Percentiles rank a stretch among this genome's conserved stretches.
Evolutionary conservation across 30 jellyfish, hydroid and myxozoan species (phyloP).

Genomic region (Cassiopea andromeda): DNA sequence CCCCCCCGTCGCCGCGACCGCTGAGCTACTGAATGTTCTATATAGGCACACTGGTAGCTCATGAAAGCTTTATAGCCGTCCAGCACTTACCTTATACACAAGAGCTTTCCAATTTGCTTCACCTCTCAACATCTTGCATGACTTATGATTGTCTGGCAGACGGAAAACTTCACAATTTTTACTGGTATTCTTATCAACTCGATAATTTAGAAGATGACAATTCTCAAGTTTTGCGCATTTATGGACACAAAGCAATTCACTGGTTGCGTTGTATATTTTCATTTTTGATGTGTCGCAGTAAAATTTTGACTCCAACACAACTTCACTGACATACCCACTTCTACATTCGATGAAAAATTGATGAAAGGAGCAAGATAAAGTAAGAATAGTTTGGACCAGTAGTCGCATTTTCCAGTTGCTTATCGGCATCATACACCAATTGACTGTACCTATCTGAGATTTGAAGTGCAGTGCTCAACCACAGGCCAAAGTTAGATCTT

Average conservation of each 20-base stretch:
- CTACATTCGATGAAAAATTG: not conserved
- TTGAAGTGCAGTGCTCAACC: too few species aligned
- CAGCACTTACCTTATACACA: conserved; percentile 14
- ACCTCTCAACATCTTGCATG: conserved; percentile 16
- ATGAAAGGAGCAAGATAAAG: not conserved
- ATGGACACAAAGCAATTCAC: conserved; percentile 36
- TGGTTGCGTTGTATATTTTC: not conserved
- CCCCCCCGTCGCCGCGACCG: too few species aligned
- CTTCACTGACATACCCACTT: conserved; percentile 16
- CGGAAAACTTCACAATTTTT: conserved; percentile 18
- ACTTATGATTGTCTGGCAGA: conserved; percentile 16
- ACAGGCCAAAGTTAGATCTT: too few species aligned
- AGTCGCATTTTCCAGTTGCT: not conserved
- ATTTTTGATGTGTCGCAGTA: conserved; percentile 15
- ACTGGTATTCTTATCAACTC: not conserved
- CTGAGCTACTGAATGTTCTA: too few species aligned
- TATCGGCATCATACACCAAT: not conserved
- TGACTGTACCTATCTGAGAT: too few species aligned
- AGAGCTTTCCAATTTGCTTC: conserved; percentile 30
- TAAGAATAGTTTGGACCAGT: not conserved
- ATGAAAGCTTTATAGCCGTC: not conserved
- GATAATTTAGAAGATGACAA: conserved; percentile 34
- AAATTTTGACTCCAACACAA: not conserved
- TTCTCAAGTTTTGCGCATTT: conserved; percentile 9
- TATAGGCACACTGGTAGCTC: too few species aligned